phyloP scores from a whole-genome alignment of 23 tunicate genomes.

The Styela clava region DNA sequence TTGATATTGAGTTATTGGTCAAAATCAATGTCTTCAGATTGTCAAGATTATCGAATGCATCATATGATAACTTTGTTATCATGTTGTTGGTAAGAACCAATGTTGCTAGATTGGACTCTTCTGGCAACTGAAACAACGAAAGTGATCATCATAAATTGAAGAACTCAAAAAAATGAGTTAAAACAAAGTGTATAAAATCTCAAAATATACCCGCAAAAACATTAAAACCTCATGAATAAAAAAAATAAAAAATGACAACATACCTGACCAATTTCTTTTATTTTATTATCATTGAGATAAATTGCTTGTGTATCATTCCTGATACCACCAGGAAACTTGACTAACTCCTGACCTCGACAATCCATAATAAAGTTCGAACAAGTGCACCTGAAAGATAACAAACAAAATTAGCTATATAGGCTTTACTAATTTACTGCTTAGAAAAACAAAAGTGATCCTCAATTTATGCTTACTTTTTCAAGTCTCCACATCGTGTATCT shows the following conservation, averaged over 20 bases:
- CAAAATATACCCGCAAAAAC: too few species aligned
- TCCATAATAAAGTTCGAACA: conserved; percentile 8
- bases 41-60: conserved; percentile 94
- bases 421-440: too few species aligned
- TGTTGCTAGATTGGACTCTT: conserved; percentile 36
- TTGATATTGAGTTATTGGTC: conserved; percentile 54
- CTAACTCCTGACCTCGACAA: background rate
- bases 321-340: background rate
- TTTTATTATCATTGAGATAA: background rate
- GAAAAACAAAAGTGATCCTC: too few species aligned
- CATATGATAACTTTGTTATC: conserved; percentile 43
- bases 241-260: too few species aligned
- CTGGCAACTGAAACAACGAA: conserved; percentile 56
- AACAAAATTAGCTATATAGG: too few species aligned
- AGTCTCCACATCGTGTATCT: too few species aligned
- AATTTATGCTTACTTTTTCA: too few species aligned
- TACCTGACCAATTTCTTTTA: background rate
- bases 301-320: background rate
- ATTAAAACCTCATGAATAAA: too few species aligned
- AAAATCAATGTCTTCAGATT: conserved; percentile 50
- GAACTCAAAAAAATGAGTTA: too few species aligned
- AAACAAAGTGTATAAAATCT: too few species aligned
- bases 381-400: conserved; percentile 7
- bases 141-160: too few species aligned
- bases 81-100: conserved; percentile 51